Evolutionary conservation across 2,888 invertebrate species (phyloP).

Genomic region (Steinernema hermaphroditum): DNA sequence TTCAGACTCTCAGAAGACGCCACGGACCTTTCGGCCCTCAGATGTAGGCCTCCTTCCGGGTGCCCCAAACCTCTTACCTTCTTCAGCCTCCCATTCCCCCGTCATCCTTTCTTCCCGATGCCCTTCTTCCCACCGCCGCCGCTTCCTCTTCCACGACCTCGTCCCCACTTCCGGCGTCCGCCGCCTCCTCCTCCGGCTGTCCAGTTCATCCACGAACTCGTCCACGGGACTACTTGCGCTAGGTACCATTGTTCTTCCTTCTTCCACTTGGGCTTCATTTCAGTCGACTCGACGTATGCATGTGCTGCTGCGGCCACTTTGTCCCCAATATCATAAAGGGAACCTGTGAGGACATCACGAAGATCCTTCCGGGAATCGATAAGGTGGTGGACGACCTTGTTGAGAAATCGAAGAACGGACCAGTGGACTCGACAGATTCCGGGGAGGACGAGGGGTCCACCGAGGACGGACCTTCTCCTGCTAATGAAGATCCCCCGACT

Average conservation of each 20-base stretch:
- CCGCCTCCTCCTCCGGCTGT: not conserved
- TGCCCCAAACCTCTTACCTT: not conserved
- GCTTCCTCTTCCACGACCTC: not conserved
- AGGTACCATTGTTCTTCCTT: constrained; percentile 1
- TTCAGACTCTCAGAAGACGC: not conserved
- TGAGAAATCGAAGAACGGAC: not conserved
- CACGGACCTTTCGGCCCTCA: constrained; percentile 5
- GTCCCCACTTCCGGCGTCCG: not conserved
- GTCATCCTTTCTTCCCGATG: not conserved
- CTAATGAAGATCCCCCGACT: not conserved
- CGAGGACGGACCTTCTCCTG: not conserved
- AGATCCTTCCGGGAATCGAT: constrained; percentile 44
- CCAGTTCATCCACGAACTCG: constrained; percentile 34
- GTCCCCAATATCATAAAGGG: constrained; percentile 42
- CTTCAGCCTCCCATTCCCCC: constrained; percentile 2
- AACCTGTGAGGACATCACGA: constrained; percentile 40
- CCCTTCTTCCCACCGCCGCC: constrained; percentile 9
- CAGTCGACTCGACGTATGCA: constrained; percentile 29
- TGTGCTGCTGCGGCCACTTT: constrained; percentile 45
- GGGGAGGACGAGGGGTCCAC: not conserved
- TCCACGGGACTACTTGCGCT: constrained; percentile 44
- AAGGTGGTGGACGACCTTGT: constrained; percentile 32
- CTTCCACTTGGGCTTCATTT: not conserved
- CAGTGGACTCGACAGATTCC: not conserved
- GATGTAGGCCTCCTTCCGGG: not conserved